Evolutionary conservation across 2,113 vertebrate species (phyloP), one percentile per base, ranked within the genome.

Genomic region (Ammodramus savannarum): DNA sequence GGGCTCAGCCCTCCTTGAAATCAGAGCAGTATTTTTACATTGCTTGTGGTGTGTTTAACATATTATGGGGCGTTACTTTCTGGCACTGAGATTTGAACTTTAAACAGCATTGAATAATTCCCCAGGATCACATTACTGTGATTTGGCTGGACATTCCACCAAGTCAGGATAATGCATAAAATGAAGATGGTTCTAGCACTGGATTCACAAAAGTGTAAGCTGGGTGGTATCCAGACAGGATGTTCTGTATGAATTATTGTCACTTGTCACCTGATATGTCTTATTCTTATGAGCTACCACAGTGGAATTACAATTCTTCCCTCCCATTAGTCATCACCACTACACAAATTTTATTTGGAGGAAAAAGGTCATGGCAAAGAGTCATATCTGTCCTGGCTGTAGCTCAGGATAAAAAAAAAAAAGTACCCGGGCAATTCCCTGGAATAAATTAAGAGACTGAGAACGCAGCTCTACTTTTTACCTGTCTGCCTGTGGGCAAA

Each of bases 281-380:
- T 91, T 95, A 86, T 66, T 90, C 84, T 93, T 85, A 59, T 80
- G 71, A 83, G 76, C 32, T 91, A 71, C 74, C 44, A 74, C 62
- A 62, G 41, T 51, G 76, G 95, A 96, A 85, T 85, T 93, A 57
- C 51, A 92, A 29, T 81, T 83, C 80, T 90, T 93, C 54, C 75
- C 65, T 93, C 71, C 68, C 52, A 41, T 88, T 65, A 85, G 46
- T 91, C 23, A 44, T 94, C 91, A 82, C 49, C 23, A 54, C 69
- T 80, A 78, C 5, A 44, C 65, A 85, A 85, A 85, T 66, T 77
- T 86, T 82, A 92, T 91, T 92, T 82, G 73, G 44, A 91, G 72
- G 38, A 73, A 76, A 96, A 89, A 95, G 96, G 90, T 96, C 68
- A 48, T 75, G 91, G 91, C 75, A 91, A 88, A 73, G 65, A 95